phyloP scores from a whole-genome alignment of 2,113 vertebrate genomes.

The Ornithorhynchus anatinus region DNA sequence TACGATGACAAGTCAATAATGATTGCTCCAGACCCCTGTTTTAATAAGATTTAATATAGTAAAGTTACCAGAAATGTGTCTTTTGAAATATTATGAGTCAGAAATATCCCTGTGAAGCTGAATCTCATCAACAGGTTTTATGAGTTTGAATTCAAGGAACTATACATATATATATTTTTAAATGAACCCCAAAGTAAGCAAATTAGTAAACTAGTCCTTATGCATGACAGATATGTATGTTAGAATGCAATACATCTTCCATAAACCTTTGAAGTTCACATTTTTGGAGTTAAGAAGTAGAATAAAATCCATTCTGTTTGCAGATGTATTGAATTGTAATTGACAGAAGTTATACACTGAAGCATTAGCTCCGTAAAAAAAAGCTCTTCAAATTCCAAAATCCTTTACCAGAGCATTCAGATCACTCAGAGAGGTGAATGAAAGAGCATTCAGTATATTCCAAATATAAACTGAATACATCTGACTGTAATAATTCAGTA shows the following conservation, averaged over 20 bases:
- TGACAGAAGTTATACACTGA: slow-evolving; percentile 38
- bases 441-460: not conserved
- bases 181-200: slow-evolving; percentile 47
- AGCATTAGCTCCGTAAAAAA: slow-evolving; percentile 36
- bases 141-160: slow-evolving; percentile 70
- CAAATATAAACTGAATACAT: slow-evolving; percentile 30
- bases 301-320: slow-evolving; percentile 47
- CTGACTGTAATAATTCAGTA: not conserved
- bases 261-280: slow-evolving; percentile 52
- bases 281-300: slow-evolving; percentile 37
- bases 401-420: slow-evolving; percentile 1
- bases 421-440: slow-evolving; percentile 24
- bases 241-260: slow-evolving; percentile 35
- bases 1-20: slow-evolving; percentile 81
- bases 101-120: slow-evolving; percentile 66
- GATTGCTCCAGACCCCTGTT: slow-evolving; percentile 72
- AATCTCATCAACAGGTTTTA: slow-evolving; percentile 74
- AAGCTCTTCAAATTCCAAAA: slow-evolving; percentile 6
- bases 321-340: slow-evolving; percentile 33
- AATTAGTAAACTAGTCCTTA: slow-evolving; percentile 66
- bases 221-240: slow-evolving; percentile 18
- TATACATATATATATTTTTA: slow-evolving; percentile 42
- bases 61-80: slow-evolving; percentile 74
- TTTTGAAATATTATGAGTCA: slow-evolving; percentile 81
- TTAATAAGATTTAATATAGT: slow-evolving; percentile 79